A percentile compares a stretch with the other conserved stretches of the same genome.
phyloP scores from a whole-genome alignment of 2,797 vertebrate genomes.

The Psittacula echo region DNA sequence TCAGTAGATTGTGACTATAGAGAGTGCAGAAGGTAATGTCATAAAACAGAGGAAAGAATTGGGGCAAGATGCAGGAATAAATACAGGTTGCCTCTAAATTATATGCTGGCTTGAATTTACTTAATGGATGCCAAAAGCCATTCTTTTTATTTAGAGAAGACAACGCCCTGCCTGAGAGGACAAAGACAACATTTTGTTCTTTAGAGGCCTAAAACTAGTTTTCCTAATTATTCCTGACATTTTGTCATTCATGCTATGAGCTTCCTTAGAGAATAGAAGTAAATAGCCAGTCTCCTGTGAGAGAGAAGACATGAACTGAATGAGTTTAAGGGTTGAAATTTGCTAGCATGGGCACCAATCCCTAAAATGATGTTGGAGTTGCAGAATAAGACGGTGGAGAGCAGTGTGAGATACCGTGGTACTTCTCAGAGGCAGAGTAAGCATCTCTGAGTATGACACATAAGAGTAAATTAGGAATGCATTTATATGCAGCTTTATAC shows the following conservation, averaged over 20 bases:
- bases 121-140: neutral
- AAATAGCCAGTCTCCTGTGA: neutral
- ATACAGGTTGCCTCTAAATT: neutral
- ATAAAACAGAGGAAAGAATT: neutral
- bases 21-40: neutral
- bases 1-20: neutral
- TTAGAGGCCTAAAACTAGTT: neutral
- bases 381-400: neutral
- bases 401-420: neutral
- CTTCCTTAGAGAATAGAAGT: neutral
- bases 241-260: neutral
- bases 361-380: neutral
- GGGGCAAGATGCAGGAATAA: neutral
- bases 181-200: neutral
- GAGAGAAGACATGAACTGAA: neutral
- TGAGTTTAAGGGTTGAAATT: neutral
- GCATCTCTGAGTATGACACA: neutral
- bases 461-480: neutral
- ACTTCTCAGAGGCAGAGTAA: neutral
- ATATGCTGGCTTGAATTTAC: neutral
- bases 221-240: conserved; percentile 19
- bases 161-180: neutral
- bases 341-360: neutral
- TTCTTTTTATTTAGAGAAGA: neutral
- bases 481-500: neutral